Base-by-base conservation (phyloP, 2,797 vertebrate species). In the Falco peregrinus region DNA sequence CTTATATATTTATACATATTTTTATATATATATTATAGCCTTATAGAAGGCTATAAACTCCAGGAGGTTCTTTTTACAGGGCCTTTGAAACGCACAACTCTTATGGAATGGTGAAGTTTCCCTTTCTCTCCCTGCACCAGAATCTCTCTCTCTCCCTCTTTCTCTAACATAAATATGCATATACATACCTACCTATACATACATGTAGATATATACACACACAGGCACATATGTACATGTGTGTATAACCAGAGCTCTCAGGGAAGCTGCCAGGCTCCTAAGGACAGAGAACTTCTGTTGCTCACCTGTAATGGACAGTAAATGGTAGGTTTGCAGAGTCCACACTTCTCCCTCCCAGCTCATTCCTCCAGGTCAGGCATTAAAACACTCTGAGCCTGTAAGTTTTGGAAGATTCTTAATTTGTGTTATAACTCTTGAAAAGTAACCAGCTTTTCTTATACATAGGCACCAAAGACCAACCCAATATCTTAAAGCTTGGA, bases 201-300 rank as follows among this genome's bases (percentile, higher is more conserved):
- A 59, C 1, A 45, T 5, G 26, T 2, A 54, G 2, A 3, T 10
- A 31, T 15, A 4, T 3, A 39, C 11, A 31, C 2, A 25, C 26
- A 47, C 5, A 45, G 3, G 9, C 18, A 11, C 28, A 4, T 21
- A 17, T 15, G 2, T 53, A n/a, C 6, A 14, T 4, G 2, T 50
- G 16, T 41, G 35, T 33, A 21, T 54, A 69, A 61, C 24, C 13
- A 45, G 31, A 37, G 50, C 24, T 81, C 21, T 57, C 37, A 11
- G 11, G 20, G 37, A 86, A 93, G 25, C 37, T 70, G 4, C 28
- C 50, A 47, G 43, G 25, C 16, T 83, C 28, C 12, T 45, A 25
- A 22, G 13, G 51, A 37, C 26, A 57, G n/a, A 78, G 28, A 85
- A 60, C 9, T 54, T 63, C 15, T 31, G 8, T 6, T 63, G 11